Evolutionary conservation across 2,113 vertebrate genomes (phyloP), one percentile per base, ranked within the genome.

Genomic region (Patagioenas fasciata): DNA sequence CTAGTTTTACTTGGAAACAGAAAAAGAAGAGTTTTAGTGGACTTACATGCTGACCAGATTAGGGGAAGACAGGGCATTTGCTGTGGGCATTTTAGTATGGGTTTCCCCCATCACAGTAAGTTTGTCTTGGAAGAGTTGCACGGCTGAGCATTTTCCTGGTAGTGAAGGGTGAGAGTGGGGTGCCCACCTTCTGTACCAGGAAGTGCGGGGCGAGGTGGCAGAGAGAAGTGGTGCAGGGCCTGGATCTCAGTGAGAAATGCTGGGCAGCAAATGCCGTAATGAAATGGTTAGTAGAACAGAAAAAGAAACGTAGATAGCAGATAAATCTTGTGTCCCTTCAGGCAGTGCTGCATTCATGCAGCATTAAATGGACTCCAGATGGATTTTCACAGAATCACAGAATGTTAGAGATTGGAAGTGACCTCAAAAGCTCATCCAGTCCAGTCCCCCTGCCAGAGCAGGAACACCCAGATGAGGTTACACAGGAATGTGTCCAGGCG

Each of bases 151-250:
- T 91, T 75, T 75, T 69, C 50, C 9, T 6, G 2, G 34, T 44
- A 15, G 31, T 18, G 21, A 23, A 67, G 23, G 15, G 4, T 61
- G 38, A 13, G 18, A 44, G 13, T 31, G 28, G 23, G 12, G 3
- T 44, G 15, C 25, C 34, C 0, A 1, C 10, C 16, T 51, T 80
- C 40, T 62, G 31, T 44, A 31, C 5, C 19, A 53, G 24, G 20
- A 9, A 58, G 51, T 28, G 2, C 3, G 13, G 17, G 3, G 4
- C 0, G 0, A 85, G 28, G 19, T 38, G 28, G 19, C 48, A 62
- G 61, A 44, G 40, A 21, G 11, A 62, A 9, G 28, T 0, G 0
- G 31, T 44, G 11, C 1, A 1, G 13, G 13, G 19, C 9, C 56
- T 85, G 14, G 6, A 36, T 44, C 13, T 84, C 26, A 2, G 23